A percentile compares a stretch with the other conserved stretches of the same genome.
Conservation (phyloP, 2,888 invertebrate genomes). For the Conchocele bisecta region DNA sequence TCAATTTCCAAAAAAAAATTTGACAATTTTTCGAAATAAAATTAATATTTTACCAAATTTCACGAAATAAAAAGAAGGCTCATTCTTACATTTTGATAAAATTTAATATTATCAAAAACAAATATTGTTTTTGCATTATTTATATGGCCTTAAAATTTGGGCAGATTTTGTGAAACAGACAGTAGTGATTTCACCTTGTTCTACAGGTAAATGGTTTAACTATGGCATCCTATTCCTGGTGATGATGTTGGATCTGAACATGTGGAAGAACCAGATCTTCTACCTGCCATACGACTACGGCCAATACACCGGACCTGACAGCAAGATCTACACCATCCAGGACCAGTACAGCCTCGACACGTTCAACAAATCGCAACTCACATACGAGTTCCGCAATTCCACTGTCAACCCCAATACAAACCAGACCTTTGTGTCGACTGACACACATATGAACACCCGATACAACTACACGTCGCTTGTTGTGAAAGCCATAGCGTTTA, state of each 20-base stretch:
- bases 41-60: no score
- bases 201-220: constrained; percentile 85
- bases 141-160: no score
- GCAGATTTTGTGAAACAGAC: no score
- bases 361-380: constrained; percentile 80
- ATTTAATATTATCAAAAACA: no score
- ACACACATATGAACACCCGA: constrained; percentile 84
- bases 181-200: no score
- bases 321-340: constrained; percentile 77
- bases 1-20: no score
- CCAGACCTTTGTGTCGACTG: constrained; percentile 80
- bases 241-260: constrained; percentile 84
- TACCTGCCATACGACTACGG: constrained; percentile 84
- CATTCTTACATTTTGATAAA: no score
- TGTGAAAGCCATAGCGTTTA: constrained; percentile 83
- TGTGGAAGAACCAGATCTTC: constrained; percentile 85
- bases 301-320: constrained; percentile 83
- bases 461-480: constrained; percentile 82
- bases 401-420: constrained; percentile 82
- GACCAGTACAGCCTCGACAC: constrained; percentile 68
- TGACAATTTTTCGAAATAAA: no score
- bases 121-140: no score
- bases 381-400: constrained; percentile 81
- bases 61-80: no score
- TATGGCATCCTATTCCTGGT: constrained; percentile 84